phyloP scores from a whole-genome alignment of 2,888 invertebrate species.

The Apodemia zela region DNA sequence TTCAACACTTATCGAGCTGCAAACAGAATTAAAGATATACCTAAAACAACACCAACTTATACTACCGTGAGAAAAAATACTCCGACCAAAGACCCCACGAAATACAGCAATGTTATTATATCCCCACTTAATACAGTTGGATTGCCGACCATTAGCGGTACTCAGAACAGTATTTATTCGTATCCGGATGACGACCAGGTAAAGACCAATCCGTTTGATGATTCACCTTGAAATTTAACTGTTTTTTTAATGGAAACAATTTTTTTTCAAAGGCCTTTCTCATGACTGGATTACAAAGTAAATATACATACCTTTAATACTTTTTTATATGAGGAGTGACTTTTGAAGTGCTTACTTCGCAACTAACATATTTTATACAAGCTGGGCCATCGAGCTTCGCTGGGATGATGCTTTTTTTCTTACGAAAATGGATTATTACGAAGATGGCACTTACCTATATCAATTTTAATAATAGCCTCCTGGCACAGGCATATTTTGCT shows the following conservation, averaged over 20 bases:
- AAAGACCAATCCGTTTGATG: conserved; percentile 69
- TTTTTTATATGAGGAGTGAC: not conserved
- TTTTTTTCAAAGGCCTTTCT: conserved; percentile 30
- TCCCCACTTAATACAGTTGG: conserved; percentile 68
- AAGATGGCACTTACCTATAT: no score
- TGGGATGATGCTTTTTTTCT: no score
- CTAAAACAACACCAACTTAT: conserved; percentile 59
- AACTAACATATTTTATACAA: no score
- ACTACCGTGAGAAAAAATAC: conserved; percentile 57
- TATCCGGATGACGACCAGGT: conserved; percentile 67
- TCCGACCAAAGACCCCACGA: conserved; percentile 46
- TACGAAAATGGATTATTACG: no score
- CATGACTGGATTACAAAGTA: conserved; percentile 29
- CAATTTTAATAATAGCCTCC: no score
- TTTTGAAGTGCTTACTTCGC: no score
- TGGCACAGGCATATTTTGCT: no score
- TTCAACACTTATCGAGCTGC: conserved; percentile 65
- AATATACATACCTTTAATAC: conserved; percentile 24
- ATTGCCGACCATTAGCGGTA: conserved; percentile 56
- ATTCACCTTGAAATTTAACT: conserved; percentile 36
- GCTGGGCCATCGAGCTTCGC: no score
- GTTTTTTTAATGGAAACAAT: not conserved
- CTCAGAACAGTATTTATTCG: conserved; percentile 53
- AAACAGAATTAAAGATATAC: conserved; percentile 60
- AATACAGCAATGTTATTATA: conserved; percentile 49